phyloP scores from a whole-genome alignment of 1,140 invertebrate genomes.

The Nylanderia fulva region DNA sequence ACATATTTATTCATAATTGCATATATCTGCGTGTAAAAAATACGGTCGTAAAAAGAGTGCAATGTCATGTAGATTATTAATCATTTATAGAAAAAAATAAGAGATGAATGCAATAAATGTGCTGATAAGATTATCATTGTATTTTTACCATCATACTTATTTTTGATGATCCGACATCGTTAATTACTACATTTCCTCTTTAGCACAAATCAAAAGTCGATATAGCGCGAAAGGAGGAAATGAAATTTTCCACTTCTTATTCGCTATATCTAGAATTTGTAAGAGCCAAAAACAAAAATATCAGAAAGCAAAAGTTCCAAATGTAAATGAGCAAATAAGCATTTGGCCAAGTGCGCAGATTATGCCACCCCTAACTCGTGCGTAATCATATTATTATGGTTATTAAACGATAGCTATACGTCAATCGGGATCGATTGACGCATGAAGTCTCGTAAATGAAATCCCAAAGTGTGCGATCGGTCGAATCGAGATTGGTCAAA shows the following conservation, averaged over 20 bases:
- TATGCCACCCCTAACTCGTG: not conserved
- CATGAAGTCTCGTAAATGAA: constrained; percentile 31
- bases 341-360: not conserved
- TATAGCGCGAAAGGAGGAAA: not conserved
- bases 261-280: not conserved
- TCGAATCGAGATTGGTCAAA: constrained; percentile 23
- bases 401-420: not conserved
- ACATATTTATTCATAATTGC: not conserved
- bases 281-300: not conserved
- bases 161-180: not conserved
- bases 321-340: not conserved
- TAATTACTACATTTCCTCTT: not conserved
- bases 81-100: not conserved
- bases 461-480: constrained; percentile 2
- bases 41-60: not conserved
- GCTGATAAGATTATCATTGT: not conserved
- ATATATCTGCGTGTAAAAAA: not conserved
- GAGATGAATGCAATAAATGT: not conserved
- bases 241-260: not conserved
- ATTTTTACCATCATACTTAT: too few species aligned
- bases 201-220: not conserved
- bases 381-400: not conserved
- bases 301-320: not conserved
- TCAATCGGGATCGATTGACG: constrained; percentile 14
- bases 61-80: constrained; percentile 5